These are phyloP conservation scores for Sebastes minor DNA, from an alignment of 2,797 vertebrate genomes.

Conservation along the genomic window DNA sequence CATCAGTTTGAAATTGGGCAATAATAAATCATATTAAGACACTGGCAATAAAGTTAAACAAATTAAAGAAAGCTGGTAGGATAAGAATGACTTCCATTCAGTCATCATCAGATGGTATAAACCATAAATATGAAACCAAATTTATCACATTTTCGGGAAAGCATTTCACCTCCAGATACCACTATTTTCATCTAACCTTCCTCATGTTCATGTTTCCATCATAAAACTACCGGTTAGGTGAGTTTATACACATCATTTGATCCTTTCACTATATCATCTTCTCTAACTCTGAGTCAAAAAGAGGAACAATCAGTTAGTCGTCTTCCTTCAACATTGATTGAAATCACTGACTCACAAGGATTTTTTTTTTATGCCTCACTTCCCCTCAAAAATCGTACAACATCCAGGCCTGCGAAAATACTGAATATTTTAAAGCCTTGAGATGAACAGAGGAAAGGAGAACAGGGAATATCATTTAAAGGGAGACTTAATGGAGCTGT, in stretches of 20 bases:
- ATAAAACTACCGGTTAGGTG: neutral
- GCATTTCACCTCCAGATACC: neutral
- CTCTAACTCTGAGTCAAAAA: neutral
- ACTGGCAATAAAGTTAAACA: neutral
- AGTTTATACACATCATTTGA: neutral
- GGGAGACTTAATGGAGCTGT: conserved; percentile 8
- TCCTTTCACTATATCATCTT: neutral
- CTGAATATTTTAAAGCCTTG: conserved; percentile 81
- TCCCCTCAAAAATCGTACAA: conserved; percentile 56
- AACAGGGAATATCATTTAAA: conserved; percentile 54
- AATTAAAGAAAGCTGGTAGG: neutral
- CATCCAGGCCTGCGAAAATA: conserved; percentile 64
- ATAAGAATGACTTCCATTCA: neutral
- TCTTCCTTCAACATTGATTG: conserved; percentile 70
- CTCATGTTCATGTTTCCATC: neutral
- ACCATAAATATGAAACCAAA: neutral
- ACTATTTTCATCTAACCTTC: neutral
- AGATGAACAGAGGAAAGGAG: conserved; percentile 51
- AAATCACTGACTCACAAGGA: conserved; percentile 81
- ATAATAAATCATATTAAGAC: neutral
- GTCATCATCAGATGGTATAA: neutral
- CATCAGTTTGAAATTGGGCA: neutral
- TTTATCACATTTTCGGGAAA: neutral
- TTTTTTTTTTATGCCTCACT: conserved; percentile 67
- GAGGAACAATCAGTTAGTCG: conserved; percentile 45